phyloP scores from a whole-genome alignment of 2,113 vertebrate species.

The Corythoichthys haematopterus region DNA sequence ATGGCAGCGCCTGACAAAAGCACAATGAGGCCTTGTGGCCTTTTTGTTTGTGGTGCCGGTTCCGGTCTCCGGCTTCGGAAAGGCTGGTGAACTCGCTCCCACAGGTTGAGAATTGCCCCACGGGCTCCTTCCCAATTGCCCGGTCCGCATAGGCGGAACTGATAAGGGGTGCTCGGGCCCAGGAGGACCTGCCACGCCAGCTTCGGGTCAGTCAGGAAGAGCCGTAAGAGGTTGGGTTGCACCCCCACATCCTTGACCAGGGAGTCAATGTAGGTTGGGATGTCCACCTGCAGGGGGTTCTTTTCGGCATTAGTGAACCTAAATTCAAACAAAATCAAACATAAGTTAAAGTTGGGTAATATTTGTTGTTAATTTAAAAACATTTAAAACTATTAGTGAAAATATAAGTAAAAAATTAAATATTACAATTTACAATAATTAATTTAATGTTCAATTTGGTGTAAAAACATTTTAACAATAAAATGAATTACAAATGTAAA shows the following conservation, averaged over 20 bases:
- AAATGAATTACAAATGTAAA: too few relatives aligned
- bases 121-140: slow-evolving; percentile 1
- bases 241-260: not conserved
- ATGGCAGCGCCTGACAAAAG: not conserved
- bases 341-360: not conserved
- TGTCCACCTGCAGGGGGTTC: not conserved
- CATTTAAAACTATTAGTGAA: too few relatives aligned
- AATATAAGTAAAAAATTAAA: too few relatives aligned
- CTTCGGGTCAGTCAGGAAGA: not conserved
- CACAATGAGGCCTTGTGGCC: not conserved
- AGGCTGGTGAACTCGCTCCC: not conserved
- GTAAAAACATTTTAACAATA: too few relatives aligned
- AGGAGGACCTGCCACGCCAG: not conserved
- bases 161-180: not conserved
- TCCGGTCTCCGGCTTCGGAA: not conserved
- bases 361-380: not conserved
- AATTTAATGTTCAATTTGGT: too few relatives aligned
- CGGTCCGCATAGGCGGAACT: not conserved
- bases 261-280: not conserved
- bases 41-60: not conserved
- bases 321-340: not conserved
- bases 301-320: not conserved
- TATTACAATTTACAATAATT: too few relatives aligned
- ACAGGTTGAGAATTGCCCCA: not conserved
- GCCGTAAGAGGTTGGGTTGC: not conserved